Evolutionary conservation across 2,888 invertebrate species (phyloP), one percentile per base, ranked within the genome.

Genomic region (Epistrophe eligans): DNA sequence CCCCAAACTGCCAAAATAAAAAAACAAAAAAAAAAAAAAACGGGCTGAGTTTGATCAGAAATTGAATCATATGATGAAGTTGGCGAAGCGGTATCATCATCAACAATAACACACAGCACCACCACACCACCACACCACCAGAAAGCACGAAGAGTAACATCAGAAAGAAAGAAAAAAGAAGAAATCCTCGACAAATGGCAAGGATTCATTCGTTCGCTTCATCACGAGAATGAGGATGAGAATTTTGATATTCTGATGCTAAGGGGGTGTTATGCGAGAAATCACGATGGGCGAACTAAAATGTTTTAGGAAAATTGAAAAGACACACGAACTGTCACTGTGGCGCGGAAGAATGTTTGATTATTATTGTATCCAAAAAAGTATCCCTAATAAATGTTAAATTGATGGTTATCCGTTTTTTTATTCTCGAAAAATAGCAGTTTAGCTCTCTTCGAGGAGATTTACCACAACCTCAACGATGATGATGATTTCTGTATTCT

Each of bases 361-460:
- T 87, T 87, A 87, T 87, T 82, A 87, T 83, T 83, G 87, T 83
- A 87, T 87, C 87, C 60, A 87, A 79, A 84, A n/a, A 79, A 83
- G 87, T 87, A 87, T 87, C 87, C 87, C 87, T 79, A 83, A 87
- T 87, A 87, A 87, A 87, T 87, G 87, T 87, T 87, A 87, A 87
- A 87, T 87, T 87, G 87, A 87, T 87, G 87, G 87, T 87, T 87
- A 87, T 87, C 87, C 83, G 83, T 83, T 83, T 79, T 48, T 87
- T 87, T 87, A 83, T 87, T 83, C 79, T 79, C 76, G 83, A 83
- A 57, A 84, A 87, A 83, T 87, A 15, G 83, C 79, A 83, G 83
- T 83, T 87, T 83, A 79, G 79, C 71, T 76, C 74, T 79, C 72
- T 62, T 76, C 48, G 66, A 76, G 83, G 50, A 83, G 83, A 87